These are phyloP conservation scores for Apamea monoglypha DNA, from an alignment of 2,888 invertebrate genomes.

Conservation along the genomic window DNA sequence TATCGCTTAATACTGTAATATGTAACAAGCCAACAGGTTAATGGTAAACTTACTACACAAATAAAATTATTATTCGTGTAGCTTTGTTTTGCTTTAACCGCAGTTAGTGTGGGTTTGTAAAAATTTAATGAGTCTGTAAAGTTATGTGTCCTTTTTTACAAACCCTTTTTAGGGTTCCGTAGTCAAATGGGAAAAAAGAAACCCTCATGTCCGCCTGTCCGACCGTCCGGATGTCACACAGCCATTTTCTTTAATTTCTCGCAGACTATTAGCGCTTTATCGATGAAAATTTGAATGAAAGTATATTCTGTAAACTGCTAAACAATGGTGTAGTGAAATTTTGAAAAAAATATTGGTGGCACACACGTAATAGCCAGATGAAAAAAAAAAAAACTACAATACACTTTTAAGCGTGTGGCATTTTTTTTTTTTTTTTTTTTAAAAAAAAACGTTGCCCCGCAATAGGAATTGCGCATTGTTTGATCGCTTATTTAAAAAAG, in stretches of 20 bases:
- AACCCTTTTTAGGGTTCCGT: neutral
- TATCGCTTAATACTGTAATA: conserved; percentile 66
- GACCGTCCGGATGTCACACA: neutral
- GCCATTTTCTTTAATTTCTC: too few species aligned
- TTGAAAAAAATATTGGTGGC: too few species aligned
- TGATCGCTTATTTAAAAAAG: neutral
- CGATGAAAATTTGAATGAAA: too few species aligned
- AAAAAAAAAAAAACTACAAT: neutral
- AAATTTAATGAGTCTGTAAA: neutral
- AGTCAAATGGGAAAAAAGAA: neutral
- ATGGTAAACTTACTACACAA: conserved; percentile 43
- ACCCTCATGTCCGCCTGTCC: neutral
- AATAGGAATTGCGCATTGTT: too few species aligned
- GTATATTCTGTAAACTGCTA: too few species aligned
- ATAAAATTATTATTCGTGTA: conserved; percentile 43
- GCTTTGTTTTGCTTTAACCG: conserved; percentile 8
- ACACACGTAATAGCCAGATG: neutral
- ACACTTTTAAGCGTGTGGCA: too few species aligned
- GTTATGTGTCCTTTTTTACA: neutral
- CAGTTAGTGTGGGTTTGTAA: neutral
- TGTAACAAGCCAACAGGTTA: conserved; percentile 62
- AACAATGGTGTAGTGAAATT: too few species aligned
- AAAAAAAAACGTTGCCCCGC: too few species aligned
- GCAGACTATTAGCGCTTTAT: too few species aligned
- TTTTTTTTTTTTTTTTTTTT: too few species aligned